phyloP scores from a whole-genome alignment of 2,888 invertebrate species.

The Endomychus coccineus region DNA sequence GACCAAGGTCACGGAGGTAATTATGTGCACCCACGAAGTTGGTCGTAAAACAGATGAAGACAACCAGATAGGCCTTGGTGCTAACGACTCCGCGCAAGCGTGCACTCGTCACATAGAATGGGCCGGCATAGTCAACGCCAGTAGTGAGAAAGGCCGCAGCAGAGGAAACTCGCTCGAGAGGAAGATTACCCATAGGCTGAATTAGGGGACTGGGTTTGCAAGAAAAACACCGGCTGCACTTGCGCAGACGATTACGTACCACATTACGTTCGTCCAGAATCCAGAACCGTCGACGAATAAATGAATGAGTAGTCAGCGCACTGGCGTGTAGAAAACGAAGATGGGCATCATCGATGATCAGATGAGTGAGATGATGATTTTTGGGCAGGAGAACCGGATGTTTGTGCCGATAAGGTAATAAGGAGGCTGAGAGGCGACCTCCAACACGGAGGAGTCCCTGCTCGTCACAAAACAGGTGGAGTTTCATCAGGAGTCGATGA shows the following conservation, averaged over 20 bases:
- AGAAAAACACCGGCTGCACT: no score
- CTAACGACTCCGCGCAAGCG: slow-evolving; percentile 1
- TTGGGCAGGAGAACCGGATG: slow-evolving; percentile 6
- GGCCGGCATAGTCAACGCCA: slow-evolving; percentile 2
- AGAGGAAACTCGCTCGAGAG: slow-evolving; percentile 2
- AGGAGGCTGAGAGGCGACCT: slow-evolving; percentile 5
- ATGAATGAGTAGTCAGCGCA: slow-evolving; percentile 1
- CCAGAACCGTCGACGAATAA: slow-evolving; percentile 1
- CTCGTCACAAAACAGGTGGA: slow-evolving; percentile 5
- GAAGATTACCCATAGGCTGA: slow-evolving; percentile 6
- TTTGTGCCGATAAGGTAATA: slow-evolving; percentile 3
- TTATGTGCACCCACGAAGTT: slow-evolving; percentile 8
- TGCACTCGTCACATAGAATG: slow-evolving; percentile 1
- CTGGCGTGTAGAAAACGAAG: slow-evolving; percentile 2
- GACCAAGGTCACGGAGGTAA: slow-evolving; percentile 8
- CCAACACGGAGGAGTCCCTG: not conserved
- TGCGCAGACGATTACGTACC: not conserved
- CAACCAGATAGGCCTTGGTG: slow-evolving; percentile 1
- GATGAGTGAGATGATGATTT: not conserved
- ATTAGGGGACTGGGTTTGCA: not conserved
- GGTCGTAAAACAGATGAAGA: slow-evolving; percentile 1
- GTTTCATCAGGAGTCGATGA: slow-evolving; percentile 4
- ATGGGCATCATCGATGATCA: slow-evolving; percentile 4
- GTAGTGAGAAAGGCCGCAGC: slow-evolving; percentile 4
- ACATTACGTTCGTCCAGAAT: not conserved